These are phyloP conservation scores for Sinelater perroti DNA, from an alignment of 2,888 invertebrate species.

Conservation along the genomic window DNA sequence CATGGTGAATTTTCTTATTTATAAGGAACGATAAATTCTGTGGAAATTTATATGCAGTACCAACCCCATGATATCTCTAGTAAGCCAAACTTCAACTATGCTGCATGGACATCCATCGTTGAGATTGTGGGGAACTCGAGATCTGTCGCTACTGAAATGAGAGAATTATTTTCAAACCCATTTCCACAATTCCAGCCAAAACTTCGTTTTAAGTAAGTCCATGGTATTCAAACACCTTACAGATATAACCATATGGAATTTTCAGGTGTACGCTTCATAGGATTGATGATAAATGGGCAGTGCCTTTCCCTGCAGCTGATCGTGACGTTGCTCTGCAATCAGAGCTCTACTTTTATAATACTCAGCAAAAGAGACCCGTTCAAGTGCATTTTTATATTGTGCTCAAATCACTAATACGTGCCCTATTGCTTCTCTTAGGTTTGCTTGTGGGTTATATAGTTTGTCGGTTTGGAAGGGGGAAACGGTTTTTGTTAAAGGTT, in stretches of 20 bases:
- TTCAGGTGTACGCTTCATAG: neutral
- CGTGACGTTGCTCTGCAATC: conserved; percentile 82
- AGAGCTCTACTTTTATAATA: conserved; percentile 77
- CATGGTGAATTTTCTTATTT: neutral
- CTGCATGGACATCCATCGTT: conserved; percentile 91
- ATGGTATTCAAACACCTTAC: neutral
- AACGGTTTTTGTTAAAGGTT: too few relatives aligned
- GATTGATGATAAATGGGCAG: conserved; percentile 46
- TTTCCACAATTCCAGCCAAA: conserved; percentile 64
- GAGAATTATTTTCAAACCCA: too few relatives aligned
- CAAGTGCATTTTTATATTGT: conserved; percentile 77
- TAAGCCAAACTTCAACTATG: conserved; percentile 72
- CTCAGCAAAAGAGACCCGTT: conserved; percentile 75
- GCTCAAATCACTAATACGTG: neutral
- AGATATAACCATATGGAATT: neutral
- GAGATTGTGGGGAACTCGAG: conserved; percentile 68
- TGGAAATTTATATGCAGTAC: too few relatives aligned
- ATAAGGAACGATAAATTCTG: conserved; percentile 75
- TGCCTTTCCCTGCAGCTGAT: conserved; percentile 86
- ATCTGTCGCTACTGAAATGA: too few relatives aligned
- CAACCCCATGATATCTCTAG: conserved; percentile 60
- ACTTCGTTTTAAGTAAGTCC: conserved; percentile 2
- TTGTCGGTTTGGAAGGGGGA: too few relatives aligned
- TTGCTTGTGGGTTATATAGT: too few relatives aligned
- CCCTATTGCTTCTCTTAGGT: neutral